Percentiles rank a stretch among this genome's conserved stretches.
These are phyloP conservation scores for Thaumetopoea pityocampa DNA, from an alignment of 1,140 invertebrate genomes.

Conservation along the genomic window DNA sequence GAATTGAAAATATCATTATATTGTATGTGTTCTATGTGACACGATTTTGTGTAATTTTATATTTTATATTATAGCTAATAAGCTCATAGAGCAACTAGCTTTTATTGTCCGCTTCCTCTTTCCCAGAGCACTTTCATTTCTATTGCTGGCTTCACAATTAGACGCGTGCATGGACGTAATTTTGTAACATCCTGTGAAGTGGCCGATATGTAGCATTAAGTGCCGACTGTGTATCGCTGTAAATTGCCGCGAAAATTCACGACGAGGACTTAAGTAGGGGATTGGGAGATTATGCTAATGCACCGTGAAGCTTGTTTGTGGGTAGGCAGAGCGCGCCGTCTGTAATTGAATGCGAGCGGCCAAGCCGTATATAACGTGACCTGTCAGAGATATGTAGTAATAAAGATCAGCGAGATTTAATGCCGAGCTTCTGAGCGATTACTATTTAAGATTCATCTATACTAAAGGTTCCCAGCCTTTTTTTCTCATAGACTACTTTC, in stretches of 20 bases:
- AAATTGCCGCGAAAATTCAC: slow-evolving; percentile 9
- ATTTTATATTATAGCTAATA: slow-evolving; percentile 6
- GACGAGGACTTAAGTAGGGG: slow-evolving; percentile 22
- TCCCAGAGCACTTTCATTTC: slow-evolving; percentile 2
- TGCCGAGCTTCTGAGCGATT: too few species aligned
- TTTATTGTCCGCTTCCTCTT: slow-evolving; percentile 14
- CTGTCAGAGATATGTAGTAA: too few species aligned
- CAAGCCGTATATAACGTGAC: too few species aligned
- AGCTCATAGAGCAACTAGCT: slow-evolving; percentile 1
- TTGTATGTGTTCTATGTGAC: too few species aligned
- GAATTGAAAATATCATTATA: too few species aligned
- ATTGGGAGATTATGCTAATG: slow-evolving; percentile 26
- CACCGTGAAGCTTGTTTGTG: slow-evolving; percentile 29
- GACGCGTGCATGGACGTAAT: slow-evolving; percentile 9
- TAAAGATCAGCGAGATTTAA: too few species aligned
- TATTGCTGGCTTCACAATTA: slow-evolving; percentile 8
- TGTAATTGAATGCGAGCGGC: slow-evolving; percentile 13
- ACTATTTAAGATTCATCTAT: too few species aligned
- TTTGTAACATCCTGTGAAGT: slow-evolving; percentile 14
- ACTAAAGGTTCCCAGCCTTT: too few species aligned
- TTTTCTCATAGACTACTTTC: too few species aligned
- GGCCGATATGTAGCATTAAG: slow-evolving; percentile 29
- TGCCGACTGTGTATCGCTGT: slow-evolving; percentile 26
- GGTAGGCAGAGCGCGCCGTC: background rate
- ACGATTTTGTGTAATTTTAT: too few species aligned